Base-by-base conservation (phyloP, 2,113 vertebrate genomes). In the Orycteropus afer region DNA sequence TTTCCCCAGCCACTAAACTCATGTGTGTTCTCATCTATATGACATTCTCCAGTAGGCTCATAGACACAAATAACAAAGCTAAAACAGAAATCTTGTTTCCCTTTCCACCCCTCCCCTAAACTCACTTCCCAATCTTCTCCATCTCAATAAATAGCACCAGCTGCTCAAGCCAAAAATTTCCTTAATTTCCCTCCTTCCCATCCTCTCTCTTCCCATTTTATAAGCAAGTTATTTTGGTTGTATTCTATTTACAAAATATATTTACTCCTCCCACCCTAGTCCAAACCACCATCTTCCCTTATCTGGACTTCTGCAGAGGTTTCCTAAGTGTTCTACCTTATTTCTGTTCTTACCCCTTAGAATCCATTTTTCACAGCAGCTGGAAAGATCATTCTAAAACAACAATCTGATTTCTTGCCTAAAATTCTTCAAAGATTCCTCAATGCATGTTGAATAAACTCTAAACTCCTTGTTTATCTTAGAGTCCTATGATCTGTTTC, bases 351-450 rank as follows among this genome's bases (percentile, higher is more conserved):
- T 86, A 57, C 63, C 40, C 40, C 13, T 10, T 69, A 71, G 32
- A 69, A 40, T 77, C 55, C 8, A 59, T 69, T 79, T 92, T 47
- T 83, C 59, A 59, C 29, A 92, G 42, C 37, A 86, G 20, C 76
- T 80, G 40, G 51, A 86, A 86, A 79, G 42, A 80, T 79, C 61
- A 49, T 80, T 92, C 53, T 32, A 86, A 86, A 93, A 86, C 17
- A 49, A 23, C 61, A 47, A 34, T 51, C 25, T 80, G 40, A n/a
- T 76, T 76, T 22, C 51, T 25, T 79, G 42, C 76, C 7, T 80
- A 34, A 55, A 71, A 59, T 53, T 78, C 71, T 71, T 79, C 71
- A 57, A 47, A 73, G 34, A 49, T 45, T 84, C 13, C 53, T 61
- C 74, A 59, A 7, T 80, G 67, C 51, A 25, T 29, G 2, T 74